Percentiles rank a stretch among this genome's conserved stretches.
phyloP scores from a whole-genome alignment of 1,140 invertebrate genomes.

The Tyrophagus putrescentiae region DNA sequence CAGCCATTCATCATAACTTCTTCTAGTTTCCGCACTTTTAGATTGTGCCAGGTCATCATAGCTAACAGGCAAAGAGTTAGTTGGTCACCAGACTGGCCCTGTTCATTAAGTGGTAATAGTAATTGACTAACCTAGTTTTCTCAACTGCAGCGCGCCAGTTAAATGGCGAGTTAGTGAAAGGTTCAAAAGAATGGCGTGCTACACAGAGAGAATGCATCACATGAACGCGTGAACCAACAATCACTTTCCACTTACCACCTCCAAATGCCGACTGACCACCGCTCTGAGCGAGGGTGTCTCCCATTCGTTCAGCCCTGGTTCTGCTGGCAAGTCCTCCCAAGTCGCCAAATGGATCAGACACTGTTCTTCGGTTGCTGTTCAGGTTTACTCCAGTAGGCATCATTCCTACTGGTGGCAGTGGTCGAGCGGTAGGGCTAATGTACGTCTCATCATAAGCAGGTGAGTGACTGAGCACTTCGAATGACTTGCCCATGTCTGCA shows the following conservation, averaged over 20 bases:
- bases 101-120: background rate
- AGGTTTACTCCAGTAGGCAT: background rate
- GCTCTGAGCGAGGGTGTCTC: too few species aligned
- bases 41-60: background rate
- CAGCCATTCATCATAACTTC: conserved; percentile 12
- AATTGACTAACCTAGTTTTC: background rate
- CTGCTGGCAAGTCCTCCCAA: background rate
- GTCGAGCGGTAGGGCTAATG: background rate
- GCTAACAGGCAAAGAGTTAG: background rate
- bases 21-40: conserved; percentile 2
- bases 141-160: background rate
- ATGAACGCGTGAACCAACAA: too few species aligned
- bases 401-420: background rate
- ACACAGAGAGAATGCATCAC: background rate
- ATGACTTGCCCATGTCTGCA: background rate
- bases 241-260: background rate
- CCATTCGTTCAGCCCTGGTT: too few species aligned
- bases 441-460: conserved; percentile 5
- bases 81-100: too few species aligned
- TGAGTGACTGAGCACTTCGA: background rate
- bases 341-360: conserved; percentile 7
- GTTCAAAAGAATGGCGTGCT: background rate
- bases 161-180: background rate
- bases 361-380: background rate
- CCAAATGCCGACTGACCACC: too few species aligned